Conservation (phyloP, 2,797 vertebrate species). For the Rousettus madagascariensis region DNA sequence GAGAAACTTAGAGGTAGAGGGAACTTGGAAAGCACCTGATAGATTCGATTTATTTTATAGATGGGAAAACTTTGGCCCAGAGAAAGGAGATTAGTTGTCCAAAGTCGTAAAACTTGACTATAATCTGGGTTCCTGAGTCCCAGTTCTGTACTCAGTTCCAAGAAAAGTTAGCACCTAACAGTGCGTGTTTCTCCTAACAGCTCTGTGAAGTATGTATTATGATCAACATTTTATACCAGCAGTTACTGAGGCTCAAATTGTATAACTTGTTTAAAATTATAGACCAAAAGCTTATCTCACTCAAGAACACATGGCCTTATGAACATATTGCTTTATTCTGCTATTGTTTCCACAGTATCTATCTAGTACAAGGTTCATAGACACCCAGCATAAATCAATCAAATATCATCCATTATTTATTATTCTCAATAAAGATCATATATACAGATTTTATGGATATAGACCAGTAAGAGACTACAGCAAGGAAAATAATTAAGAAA, state of each 20-base stretch:
- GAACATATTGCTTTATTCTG: background rate
- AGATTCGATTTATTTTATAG: background rate
- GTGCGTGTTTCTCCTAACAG: background rate
- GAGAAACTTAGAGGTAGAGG: background rate
- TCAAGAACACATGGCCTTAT: background rate
- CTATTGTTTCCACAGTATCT: background rate
- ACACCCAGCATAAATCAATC: background rate
- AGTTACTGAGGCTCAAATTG: constrained; percentile 3
- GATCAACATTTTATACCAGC: background rate
- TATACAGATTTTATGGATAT: background rate
- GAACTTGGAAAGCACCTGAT: background rate
- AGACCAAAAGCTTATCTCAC: background rate
- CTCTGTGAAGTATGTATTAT: background rate
- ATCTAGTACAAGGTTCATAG: background rate
- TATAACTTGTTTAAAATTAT: background rate
- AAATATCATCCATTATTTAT: background rate
- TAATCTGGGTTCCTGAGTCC: background rate
- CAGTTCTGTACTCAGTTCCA: background rate
- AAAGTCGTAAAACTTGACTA: background rate
- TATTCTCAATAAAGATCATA: background rate
- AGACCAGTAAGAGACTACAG: background rate
- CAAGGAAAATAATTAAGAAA: constrained; percentile 13
- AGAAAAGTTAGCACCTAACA: background rate
- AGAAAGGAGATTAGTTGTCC: background rate
- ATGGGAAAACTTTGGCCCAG: background rate